Percentiles rank a stretch among this genome's conserved stretches.
Conservation (phyloP, 2,797 vertebrate genomes). For the Tympanoctomys barrerae region DNA sequence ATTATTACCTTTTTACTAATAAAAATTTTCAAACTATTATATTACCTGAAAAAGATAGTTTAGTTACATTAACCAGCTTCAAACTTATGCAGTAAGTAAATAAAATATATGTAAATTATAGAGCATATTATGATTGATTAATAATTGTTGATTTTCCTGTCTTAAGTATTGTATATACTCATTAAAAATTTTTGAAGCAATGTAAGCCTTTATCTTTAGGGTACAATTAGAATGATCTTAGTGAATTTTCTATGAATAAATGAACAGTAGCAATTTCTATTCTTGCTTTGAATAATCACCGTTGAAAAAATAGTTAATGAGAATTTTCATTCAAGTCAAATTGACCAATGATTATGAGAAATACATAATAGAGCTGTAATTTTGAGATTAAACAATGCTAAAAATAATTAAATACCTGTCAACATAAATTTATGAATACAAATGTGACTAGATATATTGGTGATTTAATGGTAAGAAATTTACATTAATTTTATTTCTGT, state of each 20-base stretch:
- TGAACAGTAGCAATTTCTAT: not conserved
- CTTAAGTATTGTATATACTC: not conserved
- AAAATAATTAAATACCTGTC: constrained; percentile 30
- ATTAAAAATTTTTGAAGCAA: constrained; percentile 7
- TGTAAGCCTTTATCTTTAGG: not conserved
- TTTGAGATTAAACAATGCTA: constrained; percentile 25
- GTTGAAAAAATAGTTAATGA: not conserved
- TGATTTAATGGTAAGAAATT: constrained; percentile 5
- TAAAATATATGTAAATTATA: not conserved
- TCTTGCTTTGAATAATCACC: constrained; percentile 39
- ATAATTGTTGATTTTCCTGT: not conserved
- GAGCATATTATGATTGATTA: not conserved
- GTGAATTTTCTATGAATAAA: not conserved
- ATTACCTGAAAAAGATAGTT: not conserved
- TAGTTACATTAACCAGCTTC: not conserved
- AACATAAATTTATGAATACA: constrained; percentile 50
- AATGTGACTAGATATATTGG: not conserved
- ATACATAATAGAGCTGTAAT: not conserved
- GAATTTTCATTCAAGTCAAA: constrained; percentile 37
- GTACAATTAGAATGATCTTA: not conserved
- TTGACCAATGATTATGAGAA: not conserved
- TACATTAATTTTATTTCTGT: constrained; percentile 56
- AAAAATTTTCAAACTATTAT: constrained; percentile 9
- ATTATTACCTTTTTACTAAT: not conserved
- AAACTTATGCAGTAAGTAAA: not conserved